Base-by-base conservation (phyloP, 2,113 vertebrate species). In the Cyanocitta stelleri region DNA sequence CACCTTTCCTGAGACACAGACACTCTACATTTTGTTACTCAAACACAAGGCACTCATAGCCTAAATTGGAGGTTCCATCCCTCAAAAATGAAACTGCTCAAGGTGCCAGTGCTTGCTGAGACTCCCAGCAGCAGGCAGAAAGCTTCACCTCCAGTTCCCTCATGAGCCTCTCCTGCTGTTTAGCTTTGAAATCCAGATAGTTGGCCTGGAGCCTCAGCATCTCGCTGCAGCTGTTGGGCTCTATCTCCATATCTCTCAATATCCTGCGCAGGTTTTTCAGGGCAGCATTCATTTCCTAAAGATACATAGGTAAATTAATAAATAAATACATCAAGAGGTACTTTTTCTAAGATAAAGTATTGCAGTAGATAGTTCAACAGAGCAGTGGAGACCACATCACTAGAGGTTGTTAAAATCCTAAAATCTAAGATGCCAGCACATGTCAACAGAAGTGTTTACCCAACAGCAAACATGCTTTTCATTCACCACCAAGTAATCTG, bases 101-200 rank as follows among this genome's bases (percentile, higher is more conserved):
- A 19, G 33, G 55, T 18, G 13, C 19, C 32, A n/a, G 20, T 10
- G 4, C 32, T 66, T 66, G 16, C 39, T 66, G 11, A 88, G 29
- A 24, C 26, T 24, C 24, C 23, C 1, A 44, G 19, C 20, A 78
- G 44, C 13, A 29, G 19, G 12, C 32, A 63, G 59, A 58, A 92
- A 84, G 29, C 68, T 95, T 87, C 96, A 99, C 98, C 96, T 99
- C 96, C 11, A 98, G 95, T 73, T 98, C 98, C 78, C 89, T 97
- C 66, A 95, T 84, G 62, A 98, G 92, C 11, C 6, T 77, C 22
- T 98, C 83, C 77, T 98, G 98, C 71, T 87, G 78, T n/a, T 98
- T 97, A 62, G 80, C 43, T 7, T 95, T 93, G 33, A 89, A 89
- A 43, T 97, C 92, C 55, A 99, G 96, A 39, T 98, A 97, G 18